Evolutionary conservation across 1,140 invertebrate genomes (phyloP), one percentile per base, ranked within the genome.

Genomic region (Calliphora vicina): DNA sequence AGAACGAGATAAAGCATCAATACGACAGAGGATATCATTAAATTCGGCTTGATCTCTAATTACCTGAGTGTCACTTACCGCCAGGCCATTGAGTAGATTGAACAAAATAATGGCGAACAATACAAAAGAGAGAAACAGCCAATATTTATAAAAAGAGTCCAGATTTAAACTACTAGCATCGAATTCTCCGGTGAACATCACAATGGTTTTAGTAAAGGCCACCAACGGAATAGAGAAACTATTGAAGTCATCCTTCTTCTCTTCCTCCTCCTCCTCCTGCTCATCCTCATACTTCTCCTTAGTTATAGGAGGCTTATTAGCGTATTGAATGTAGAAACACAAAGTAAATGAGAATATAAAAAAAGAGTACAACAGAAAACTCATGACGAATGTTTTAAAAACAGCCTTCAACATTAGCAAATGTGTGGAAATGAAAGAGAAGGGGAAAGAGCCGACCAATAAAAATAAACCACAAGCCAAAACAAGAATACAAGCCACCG

Each of bases 101-200:
- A 96, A 94, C 43, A 97, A 87, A 25, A 96, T 95, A 71, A 96
- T 96, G 0, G 95, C 93, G 83, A 96, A 93, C 85, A 97, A 95
- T 4, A 96, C 94, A 84, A 97, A 97, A 1, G 95, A 89, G 10
- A 95, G 91, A 87, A 97, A 96, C 10, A 35, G 93, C 0, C 95
- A 83, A 84, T 94, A 94, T 86, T 95, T 95, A 26, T 93, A 93
- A 9, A 94, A 86, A 6, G 91, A 91, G n/a, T 93, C 90, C 85
- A 96, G 96, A 29, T 95, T 94, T 20, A 97, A 94, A 20, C 93
- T 93, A 6, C 93, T 91, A 0, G 95, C 95, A 85, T 97, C 95
- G 85, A 96, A 95, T 90, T 97, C 96, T 12, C 96, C 96, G 0
- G 95, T 96, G 25, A 96, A 91, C 96, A 97, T 97, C 1, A 96